Conservation (phyloP, 2,113 vertebrate species). For the Ochotona curzoniae region DNA sequence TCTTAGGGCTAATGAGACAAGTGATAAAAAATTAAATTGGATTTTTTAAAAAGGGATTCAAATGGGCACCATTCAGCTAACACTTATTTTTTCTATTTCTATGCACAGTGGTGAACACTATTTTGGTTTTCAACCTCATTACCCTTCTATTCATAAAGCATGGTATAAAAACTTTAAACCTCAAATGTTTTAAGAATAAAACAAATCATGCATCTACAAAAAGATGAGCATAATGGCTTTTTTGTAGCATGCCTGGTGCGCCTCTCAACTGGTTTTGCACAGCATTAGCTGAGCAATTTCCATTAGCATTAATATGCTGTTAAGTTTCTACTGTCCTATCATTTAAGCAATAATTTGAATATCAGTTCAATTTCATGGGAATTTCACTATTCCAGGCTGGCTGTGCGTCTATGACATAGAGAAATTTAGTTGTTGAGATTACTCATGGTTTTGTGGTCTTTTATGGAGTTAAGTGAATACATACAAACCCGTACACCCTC, state of each 20-base stretch:
- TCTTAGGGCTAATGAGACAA: conserved; percentile 84
- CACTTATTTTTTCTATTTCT: conserved; percentile 62
- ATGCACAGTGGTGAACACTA: conserved; percentile 68
- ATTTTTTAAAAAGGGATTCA: conserved; percentile 75
- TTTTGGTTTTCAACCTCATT: conserved; percentile 81
- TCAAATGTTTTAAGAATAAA: conserved; percentile 83
- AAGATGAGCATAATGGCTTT: conserved; percentile 70
- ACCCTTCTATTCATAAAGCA: conserved; percentile 75
- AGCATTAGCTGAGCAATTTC: conserved; percentile 54
- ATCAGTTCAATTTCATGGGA: conserved; percentile 76
- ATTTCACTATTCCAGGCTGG: conserved; percentile 73
- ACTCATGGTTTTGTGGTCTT: conserved; percentile 8
- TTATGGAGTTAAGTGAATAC: not conserved
- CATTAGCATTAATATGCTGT: conserved; percentile 73
- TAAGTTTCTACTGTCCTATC: conserved; percentile 75
- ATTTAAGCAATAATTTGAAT: conserved; percentile 78
- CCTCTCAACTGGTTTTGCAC: conserved; percentile 20
- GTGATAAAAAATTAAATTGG: conserved; percentile 86
- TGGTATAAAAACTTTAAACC: conserved; percentile 72
- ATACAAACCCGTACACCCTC: not conserved
- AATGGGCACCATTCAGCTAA: conserved; percentile 67
- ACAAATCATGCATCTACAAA: conserved; percentile 76
- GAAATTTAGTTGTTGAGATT: conserved; percentile 39
- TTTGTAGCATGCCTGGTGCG: conserved; percentile 45
- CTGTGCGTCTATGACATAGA: conserved; percentile 13